Conservation (phyloP, 35 echinoderm and acorn worm genomes). For the Apostichopus californicus region DNA sequence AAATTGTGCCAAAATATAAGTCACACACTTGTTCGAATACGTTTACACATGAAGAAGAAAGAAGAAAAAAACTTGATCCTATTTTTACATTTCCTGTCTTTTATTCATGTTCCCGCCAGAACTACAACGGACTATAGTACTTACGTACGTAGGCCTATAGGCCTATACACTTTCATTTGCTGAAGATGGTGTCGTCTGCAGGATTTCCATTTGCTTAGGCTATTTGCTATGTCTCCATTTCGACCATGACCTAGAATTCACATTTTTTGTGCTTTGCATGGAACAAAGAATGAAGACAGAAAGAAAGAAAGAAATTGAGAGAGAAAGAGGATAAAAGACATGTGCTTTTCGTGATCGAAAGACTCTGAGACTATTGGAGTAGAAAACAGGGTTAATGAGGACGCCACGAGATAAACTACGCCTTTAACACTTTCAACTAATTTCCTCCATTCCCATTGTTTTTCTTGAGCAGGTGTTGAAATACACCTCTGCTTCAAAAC, state of each 20-base stretch:
- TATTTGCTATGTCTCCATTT: not conserved
- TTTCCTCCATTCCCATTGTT: not conserved
- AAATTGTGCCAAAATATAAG: no score
- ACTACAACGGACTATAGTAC: no score
- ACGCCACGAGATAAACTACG: not conserved
- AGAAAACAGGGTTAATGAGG: slow-evolving; percentile 2
- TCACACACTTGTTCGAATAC: no score
- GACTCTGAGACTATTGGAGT: not conserved
- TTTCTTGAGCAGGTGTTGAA: slow-evolving; percentile 8
- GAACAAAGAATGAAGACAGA: not conserved
- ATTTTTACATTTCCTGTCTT: not conserved
- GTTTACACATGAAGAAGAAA: not conserved
- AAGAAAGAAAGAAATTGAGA: no score
- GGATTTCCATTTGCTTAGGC: no score
- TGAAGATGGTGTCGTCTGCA: not conserved
- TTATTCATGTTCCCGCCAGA: no score
- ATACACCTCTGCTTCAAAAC: not conserved
- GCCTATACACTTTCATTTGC: not conserved
- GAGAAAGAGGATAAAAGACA: not conserved
- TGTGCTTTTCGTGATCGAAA: not conserved
- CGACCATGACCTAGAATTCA: slow-evolving; percentile 13
- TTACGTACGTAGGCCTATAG: no score
- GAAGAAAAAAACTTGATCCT: not conserved
- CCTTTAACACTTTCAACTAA: not conserved
- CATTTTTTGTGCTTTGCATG: not conserved